phyloP scores from a whole-genome alignment of 2,797 vertebrate genomes.

The Acanthopagrus latus region DNA sequence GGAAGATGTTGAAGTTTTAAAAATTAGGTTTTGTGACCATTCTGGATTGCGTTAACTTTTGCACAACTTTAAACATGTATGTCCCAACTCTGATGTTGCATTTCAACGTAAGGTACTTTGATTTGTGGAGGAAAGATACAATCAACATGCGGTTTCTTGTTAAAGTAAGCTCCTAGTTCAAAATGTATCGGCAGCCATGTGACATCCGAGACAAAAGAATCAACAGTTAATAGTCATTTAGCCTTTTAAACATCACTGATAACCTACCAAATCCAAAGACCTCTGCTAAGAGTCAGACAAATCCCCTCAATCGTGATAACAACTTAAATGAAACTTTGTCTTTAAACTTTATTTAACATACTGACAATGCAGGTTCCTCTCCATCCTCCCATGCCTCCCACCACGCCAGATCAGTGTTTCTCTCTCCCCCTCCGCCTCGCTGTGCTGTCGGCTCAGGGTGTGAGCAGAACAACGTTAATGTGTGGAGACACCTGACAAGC shows the following conservation, averaged over 20 bases:
- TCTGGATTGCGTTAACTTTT: background rate
- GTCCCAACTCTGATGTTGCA: background rate
- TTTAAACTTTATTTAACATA: conserved; percentile 14
- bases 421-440: conserved; percentile 55
- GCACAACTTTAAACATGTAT: conserved; percentile 5
- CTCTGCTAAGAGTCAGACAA: background rate
- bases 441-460: conserved; percentile 78
- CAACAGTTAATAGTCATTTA: conserved; percentile 1
- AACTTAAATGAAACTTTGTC: conserved; percentile 23
- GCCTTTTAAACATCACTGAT: background rate
- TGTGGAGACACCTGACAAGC: conserved; percentile 83
- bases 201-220: background rate
- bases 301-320: background rate
- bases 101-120: background rate
- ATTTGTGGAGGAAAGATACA: background rate
- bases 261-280: conserved; percentile 3
- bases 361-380: conserved; percentile 41
- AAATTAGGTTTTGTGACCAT: background rate
- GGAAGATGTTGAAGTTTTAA: background rate
- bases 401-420: conserved; percentile 55
- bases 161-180: background rate
- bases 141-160: background rate
- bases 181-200: background rate
- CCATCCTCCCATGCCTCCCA: conserved; percentile 55
- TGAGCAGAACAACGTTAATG: conserved; percentile 80